phyloP scores from a whole-genome alignment of 2,113 vertebrate genomes.

The Accipiter cooperii region DNA sequence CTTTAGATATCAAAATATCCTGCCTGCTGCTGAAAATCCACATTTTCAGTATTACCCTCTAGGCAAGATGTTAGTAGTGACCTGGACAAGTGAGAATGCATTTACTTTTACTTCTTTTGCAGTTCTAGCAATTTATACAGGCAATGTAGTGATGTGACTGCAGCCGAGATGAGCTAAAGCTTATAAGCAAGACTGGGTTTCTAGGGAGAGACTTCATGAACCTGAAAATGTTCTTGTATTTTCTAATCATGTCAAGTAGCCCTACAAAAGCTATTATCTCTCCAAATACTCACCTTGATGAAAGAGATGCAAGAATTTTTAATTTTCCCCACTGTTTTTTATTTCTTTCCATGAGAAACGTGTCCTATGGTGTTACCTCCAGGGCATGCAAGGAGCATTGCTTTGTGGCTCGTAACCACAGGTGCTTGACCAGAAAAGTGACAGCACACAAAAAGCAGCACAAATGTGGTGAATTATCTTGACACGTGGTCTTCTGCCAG shows the following conservation, averaged over 20 bases:
- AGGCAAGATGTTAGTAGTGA: not conserved
- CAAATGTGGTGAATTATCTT: not conserved
- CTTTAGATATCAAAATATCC: not conserved
- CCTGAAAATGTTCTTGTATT: not conserved
- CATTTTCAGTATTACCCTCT: not conserved
- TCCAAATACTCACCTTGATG: not conserved
- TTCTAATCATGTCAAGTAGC: not conserved
- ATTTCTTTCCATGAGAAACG: not conserved
- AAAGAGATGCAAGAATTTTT: not conserved
- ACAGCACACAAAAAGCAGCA: too few species aligned
- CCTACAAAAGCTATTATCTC: not conserved
- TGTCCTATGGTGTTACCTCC: not conserved
- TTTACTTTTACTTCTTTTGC: not conserved
- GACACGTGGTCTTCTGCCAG: not conserved
- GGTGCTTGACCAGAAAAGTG: not conserved
- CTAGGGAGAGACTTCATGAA: not conserved
- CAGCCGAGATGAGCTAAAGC: not conserved
- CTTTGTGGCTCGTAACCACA: not conserved
- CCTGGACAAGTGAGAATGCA: not conserved
- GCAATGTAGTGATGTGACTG: not conserved
- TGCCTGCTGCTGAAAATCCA: not conserved
- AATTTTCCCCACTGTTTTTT: not conserved
- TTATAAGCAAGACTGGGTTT: not conserved
- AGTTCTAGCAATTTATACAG: not conserved
- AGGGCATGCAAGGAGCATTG: not conserved